Conservation (phyloP, 2,113 vertebrate genomes). For the Anoplopoma fimbria region DNA sequence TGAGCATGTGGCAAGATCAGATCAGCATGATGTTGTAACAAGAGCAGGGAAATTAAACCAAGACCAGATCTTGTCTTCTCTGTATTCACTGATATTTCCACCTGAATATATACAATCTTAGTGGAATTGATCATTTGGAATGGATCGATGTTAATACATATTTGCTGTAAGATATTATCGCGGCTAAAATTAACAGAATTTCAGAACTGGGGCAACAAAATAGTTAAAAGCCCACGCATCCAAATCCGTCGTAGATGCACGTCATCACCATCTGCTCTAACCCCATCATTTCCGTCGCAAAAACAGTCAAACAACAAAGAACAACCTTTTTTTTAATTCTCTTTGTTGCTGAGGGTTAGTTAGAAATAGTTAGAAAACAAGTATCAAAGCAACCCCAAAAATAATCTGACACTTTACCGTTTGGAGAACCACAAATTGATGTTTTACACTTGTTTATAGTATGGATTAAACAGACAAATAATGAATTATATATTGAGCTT, state of each 20-base stretch:
- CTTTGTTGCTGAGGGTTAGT: neutral
- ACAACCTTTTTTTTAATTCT: too few species aligned
- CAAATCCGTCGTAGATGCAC: neutral
- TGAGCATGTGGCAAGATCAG: neutral
- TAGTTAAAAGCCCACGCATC: neutral
- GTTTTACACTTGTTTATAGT: neutral
- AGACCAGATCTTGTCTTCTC: neutral
- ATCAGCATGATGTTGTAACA: neutral
- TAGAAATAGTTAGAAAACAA: neutral
- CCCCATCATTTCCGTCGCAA: neutral
- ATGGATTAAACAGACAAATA: neutral
- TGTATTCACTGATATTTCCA: neutral
- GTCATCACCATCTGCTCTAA: neutral
- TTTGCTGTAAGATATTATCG: neutral
- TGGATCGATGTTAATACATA: neutral
- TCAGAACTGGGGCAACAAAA: neutral
- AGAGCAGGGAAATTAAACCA: neutral
- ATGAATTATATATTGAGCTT: neutral
- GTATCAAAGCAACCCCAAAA: too few species aligned
- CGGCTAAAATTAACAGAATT: neutral
- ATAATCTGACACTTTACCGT: neutral
- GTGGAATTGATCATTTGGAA: neutral
- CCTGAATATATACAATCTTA: neutral
- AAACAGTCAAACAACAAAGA: neutral
- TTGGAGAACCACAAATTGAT: neutral